Base-by-base conservation (phyloP, 2,888 invertebrate genomes). In the Andrena bicolor region DNA sequence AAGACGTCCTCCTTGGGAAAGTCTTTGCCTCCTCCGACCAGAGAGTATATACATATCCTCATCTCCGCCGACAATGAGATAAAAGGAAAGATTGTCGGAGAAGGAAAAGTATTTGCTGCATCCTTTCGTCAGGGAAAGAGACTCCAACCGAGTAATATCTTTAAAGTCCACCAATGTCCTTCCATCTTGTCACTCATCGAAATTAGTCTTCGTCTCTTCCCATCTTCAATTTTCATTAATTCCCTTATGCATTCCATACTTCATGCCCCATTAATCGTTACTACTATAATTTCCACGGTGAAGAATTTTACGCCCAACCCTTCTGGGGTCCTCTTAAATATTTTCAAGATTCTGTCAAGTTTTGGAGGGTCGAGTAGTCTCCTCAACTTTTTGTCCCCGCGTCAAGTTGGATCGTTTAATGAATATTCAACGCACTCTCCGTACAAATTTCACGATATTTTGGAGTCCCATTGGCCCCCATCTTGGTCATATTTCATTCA, bases 21-120 rank as follows among this genome's bases (percentile, higher is more conserved):
- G 70, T 78, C 79, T 68, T 68, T 70, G 35, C 58, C 60, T 79
- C 60, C 41, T 26, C 48, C 80, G 26, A 23, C 58, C 49, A 65
- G 80, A 51, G 65, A 70, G 71, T 71, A 80, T 70, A 51, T 80
- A 80, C 71, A 51, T 80, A 79, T 60, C 26, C 71, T 64, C 49
- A 7, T 48, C 41, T 16, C 28, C 30, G 26, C 60, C 20, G 71
- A 79, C 80, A 66, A 71, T 60, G 51, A 60, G 70, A 71, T 71
- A 70, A 79, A 80, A 80, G 71, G 71, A 16, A 60, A 65, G 65
- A 66, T 51, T 66, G 35, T 48, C 10, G 32, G 16, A 8, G 30
- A 13, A 60, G 49, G 66, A 58, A 30, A 66, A 66, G 75, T 75
- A 79, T 61, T 80, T 66, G 60, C 71, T 53, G 60, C 16, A 49